Conservation (phyloP, 64 coral and sea anemone genomes). For the Montipora foliosa region DNA sequence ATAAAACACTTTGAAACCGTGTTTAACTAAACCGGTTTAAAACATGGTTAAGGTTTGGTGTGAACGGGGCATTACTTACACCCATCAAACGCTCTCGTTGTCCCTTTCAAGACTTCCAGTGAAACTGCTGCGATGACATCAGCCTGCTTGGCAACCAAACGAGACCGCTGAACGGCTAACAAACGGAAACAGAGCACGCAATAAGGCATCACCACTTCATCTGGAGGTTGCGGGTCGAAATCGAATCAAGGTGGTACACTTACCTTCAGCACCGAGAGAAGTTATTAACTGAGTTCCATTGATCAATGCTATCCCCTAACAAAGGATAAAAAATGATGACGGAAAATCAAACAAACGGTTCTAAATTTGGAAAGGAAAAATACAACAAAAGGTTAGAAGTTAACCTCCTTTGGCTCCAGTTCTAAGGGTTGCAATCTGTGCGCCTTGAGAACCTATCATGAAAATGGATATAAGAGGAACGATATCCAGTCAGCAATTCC, state of each 20-base stretch:
- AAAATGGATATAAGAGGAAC: not conserved
- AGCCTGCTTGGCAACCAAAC: slow-evolving; percentile 66
- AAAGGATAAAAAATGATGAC: not conserved
- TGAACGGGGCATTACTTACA: too few relatives aligned
- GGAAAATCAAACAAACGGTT: not conserved
- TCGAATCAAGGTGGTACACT: not conserved
- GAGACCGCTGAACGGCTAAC: slow-evolving; percentile 62
- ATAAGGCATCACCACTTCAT: not conserved
- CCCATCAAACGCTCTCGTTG: slow-evolving; percentile 69
- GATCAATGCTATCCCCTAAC: slow-evolving; percentile 92
- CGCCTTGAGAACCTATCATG: slow-evolving; percentile 78
- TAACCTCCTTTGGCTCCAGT: slow-evolving; percentile 91
- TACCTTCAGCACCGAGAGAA: slow-evolving; percentile 93
- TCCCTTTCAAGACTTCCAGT: slow-evolving; percentile 79
- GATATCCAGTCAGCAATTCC: not conserved
- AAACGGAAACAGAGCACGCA: not conserved
- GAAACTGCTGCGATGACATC: slow-evolving; percentile 78
- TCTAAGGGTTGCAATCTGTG: slow-evolving; percentile 71
- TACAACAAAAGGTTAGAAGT: not conserved
- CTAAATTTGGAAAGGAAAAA: not conserved
- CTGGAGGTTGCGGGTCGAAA: too few relatives aligned
- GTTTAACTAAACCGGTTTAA: too few relatives aligned
- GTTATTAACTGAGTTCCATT: slow-evolving; percentile 99
- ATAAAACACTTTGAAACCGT: too few relatives aligned
- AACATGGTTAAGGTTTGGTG: too few relatives aligned